Evolutionary conservation across 37 sponge, comb jelly and placozoan genomes (phyloP).

Genomic region (Hormiphora californensis): DNA sequence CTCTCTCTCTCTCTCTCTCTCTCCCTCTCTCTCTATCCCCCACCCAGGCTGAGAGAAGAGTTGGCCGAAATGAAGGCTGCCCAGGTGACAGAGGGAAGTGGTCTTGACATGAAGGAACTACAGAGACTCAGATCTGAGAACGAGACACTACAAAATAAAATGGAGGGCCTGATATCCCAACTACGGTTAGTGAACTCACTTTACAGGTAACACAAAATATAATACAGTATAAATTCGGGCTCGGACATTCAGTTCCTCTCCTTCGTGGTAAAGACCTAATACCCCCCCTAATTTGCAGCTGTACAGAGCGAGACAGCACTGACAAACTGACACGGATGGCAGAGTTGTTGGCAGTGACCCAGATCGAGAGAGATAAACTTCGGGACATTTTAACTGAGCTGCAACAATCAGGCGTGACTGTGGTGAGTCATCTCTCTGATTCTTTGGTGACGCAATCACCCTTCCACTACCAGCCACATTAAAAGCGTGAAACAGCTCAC

Average conservation of each 20-base stretch:
- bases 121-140: background rate
- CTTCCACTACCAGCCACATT: too few relatives aligned
- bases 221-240: too few relatives aligned
- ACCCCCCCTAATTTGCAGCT: too few relatives aligned
- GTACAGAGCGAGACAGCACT: background rate
- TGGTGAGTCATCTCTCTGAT: background rate
- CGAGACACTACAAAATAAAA: slow-evolving; percentile 5
- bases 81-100: slow-evolving; percentile 1
- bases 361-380: slow-evolving; percentile 20
- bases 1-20: too few relatives aligned
- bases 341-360: slow-evolving; percentile 34
- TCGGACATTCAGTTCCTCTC: too few relatives aligned
- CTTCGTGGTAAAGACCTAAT: too few relatives aligned
- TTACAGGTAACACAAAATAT: too few relatives aligned
- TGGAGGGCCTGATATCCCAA: slow-evolving; percentile 2
- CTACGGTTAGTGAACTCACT: background rate
- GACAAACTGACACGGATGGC: slow-evolving; percentile 26
- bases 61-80: slow-evolving; percentile 16
- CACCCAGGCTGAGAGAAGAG: slow-evolving; percentile 13
- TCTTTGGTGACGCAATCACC: background rate
- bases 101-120: background rate
- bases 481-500: too few relatives aligned
- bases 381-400: slow-evolving; percentile 1
- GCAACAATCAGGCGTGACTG: background rate
- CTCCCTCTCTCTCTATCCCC: too few relatives aligned